Percentiles rank a stretch among this genome's conserved stretches.
Conservation (phyloP, 2,888 invertebrate species). For the Epinotia demarniana region DNA sequence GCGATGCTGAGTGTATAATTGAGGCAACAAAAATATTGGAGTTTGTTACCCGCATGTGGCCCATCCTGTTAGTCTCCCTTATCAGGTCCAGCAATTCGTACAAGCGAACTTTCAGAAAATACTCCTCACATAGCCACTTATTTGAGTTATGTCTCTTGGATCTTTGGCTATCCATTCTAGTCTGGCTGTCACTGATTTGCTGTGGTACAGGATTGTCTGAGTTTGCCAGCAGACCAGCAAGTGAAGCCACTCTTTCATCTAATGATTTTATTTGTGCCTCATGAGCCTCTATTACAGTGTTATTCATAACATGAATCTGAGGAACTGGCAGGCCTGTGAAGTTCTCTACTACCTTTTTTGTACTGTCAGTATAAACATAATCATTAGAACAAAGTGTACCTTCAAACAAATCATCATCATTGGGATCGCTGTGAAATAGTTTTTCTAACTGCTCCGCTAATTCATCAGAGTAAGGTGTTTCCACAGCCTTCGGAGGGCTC, state of each 20-base stretch:
- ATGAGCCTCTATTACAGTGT: slow-evolving; percentile 60
- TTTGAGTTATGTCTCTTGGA: slow-evolving; percentile 55
- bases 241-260: slow-evolving; percentile 69
- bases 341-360: slow-evolving; percentile 49
- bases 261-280: slow-evolving; percentile 67
- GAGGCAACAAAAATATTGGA: not conserved
- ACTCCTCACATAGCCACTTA: slow-evolving; percentile 81
- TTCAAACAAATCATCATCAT: slow-evolving; percentile 78
- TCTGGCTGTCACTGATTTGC: slow-evolving; percentile 53
- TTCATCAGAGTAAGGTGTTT: slow-evolving; percentile 68
- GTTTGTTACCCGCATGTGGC: slow-evolving; percentile 64
- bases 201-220: slow-evolving; percentile 54
- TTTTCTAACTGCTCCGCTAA: slow-evolving; percentile 75
- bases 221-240: slow-evolving; percentile 63
- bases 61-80: slow-evolving; percentile 70
- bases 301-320: slow-evolving; percentile 48
- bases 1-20: too few species aligned
- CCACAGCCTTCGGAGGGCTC: slow-evolving; percentile 49
- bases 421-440: slow-evolving; percentile 71
- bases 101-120: slow-evolving; percentile 71
- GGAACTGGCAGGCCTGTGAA: slow-evolving; percentile 42
- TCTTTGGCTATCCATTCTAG: slow-evolving; percentile 41
- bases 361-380: slow-evolving; percentile 54
- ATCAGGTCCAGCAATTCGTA: slow-evolving; percentile 74
- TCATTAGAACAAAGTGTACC: slow-evolving; percentile 61